Evolutionary conservation across 2,888 invertebrate genomes (phyloP).

Genomic region (Cinara cedri): DNA sequence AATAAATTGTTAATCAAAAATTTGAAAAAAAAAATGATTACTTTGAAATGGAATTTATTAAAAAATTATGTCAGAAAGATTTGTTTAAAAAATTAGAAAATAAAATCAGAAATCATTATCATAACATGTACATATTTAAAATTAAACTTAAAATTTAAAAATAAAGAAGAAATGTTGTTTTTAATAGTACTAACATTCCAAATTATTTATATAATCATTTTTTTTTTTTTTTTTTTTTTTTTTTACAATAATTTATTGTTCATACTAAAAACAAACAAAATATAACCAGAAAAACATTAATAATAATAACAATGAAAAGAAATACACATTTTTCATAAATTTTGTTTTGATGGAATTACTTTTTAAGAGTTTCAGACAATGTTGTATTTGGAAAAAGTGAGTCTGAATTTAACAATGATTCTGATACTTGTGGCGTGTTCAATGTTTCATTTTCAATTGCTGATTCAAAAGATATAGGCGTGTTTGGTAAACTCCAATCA

Average conservation of each 20-base stretch:
- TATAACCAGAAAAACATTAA: conserved; percentile 10
- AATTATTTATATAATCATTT: background rate
- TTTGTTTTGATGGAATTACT: conserved; percentile 1
- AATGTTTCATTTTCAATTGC: conserved; percentile 40
- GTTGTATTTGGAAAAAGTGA: conserved; percentile 20
- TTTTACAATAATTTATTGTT: background rate
- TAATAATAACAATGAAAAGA: background rate
- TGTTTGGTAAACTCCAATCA: conserved; percentile 57
- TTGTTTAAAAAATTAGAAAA: too few relatives aligned
- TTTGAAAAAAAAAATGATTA: background rate
- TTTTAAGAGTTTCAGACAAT: background rate
- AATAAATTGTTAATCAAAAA: background rate
- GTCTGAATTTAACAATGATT: conserved; percentile 38
- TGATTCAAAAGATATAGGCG: conserved; percentile 46
- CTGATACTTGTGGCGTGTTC: conserved; percentile 55
- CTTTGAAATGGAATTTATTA: too few relatives aligned
- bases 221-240: too few relatives aligned
- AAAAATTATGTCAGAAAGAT: too few relatives aligned
- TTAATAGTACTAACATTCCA: background rate
- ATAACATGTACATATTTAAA: background rate
- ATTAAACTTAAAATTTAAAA: background rate
- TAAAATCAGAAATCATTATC: too few relatives aligned
- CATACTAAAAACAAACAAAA: conserved; percentile 6
- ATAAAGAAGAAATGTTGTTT: background rate
- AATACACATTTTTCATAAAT: background rate